These are phyloP conservation scores for Lichenostomus cassidix DNA, from an alignment of 2,113 vertebrate species.

Conservation along the genomic window DNA sequence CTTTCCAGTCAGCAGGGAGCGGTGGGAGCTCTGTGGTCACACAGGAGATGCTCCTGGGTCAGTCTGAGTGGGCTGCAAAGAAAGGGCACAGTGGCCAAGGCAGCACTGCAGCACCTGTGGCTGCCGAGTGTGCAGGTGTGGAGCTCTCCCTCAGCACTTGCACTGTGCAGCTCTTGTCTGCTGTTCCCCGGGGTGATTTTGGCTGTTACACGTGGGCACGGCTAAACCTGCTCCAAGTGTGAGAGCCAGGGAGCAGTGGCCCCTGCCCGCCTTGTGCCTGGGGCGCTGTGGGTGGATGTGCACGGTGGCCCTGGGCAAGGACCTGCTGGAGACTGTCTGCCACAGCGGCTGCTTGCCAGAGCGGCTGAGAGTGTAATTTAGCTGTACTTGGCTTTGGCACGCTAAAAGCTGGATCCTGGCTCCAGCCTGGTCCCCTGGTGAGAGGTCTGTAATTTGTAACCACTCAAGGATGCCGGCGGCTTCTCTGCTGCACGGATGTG, in stretches of 20 bases:
- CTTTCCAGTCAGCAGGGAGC: background rate
- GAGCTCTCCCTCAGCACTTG: background rate
- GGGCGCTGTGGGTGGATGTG: rapidly evolving
- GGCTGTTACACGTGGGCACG: background rate
- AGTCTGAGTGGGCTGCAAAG: background rate
- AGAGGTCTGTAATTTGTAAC: constrained; percentile 14
- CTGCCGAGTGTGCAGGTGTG: background rate
- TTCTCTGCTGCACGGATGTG: background rate
- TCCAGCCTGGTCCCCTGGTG: background rate
- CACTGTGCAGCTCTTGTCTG: rapidly evolving
- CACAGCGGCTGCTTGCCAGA: background rate
- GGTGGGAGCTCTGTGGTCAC: background rate
- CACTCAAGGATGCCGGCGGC: background rate
- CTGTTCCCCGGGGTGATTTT: background rate
- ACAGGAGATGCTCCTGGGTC: background rate
- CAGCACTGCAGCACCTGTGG: background rate
- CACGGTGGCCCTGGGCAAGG: rapidly evolving
- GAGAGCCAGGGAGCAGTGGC: rapidly evolving
- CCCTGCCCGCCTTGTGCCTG: rapidly evolving
- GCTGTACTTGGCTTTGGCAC: background rate
- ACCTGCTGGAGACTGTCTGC: background rate
- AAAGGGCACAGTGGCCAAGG: background rate
- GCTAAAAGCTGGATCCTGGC: background rate
- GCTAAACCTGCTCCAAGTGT: background rate
- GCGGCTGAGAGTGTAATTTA: background rate